Percentiles rank a stretch among this genome's conserved stretches.
Evolutionary conservation across 2,888 invertebrate genomes (phyloP).

Genomic region (Synanthedon vespiformis): DNA sequence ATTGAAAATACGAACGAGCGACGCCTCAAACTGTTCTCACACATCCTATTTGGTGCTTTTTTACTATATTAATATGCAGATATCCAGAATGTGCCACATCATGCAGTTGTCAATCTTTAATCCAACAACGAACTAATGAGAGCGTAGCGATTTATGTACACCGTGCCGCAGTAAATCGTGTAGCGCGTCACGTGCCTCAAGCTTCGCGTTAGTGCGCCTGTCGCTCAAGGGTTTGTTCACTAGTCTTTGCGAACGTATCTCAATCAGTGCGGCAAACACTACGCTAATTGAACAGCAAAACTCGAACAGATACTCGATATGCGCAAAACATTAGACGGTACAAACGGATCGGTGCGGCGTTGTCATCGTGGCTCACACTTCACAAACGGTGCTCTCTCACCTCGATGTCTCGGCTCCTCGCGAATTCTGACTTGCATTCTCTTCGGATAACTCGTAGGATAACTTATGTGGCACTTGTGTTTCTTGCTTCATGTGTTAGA

Average conservation of each 20-base stretch:
- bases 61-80: constrained; percentile 48
- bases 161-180: constrained; percentile 36
- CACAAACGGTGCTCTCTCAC: constrained; percentile 8
- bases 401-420: constrained; percentile 5
- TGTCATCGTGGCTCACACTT: constrained; percentile 14
- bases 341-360: constrained; percentile 38
- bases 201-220: constrained; percentile 55
- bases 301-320: constrained; percentile 57
- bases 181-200: constrained; percentile 44
- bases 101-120: constrained; percentile 49
- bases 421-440: constrained; percentile 10
- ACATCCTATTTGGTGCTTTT: constrained; percentile 41
- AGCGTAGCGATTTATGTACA: constrained; percentile 59
- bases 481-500: constrained; percentile 17
- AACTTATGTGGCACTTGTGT: constrained; percentile 1
- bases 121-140: constrained; percentile 52
- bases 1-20: too few relatives aligned
- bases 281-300: constrained; percentile 64
- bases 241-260: constrained; percentile 47
- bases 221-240: constrained; percentile 48
- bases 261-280: constrained; percentile 63
- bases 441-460: constrained; percentile 6
- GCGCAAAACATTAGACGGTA: constrained; percentile 57
- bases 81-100: constrained; percentile 51
- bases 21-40: constrained; percentile 21